Percentiles rank a stretch among this genome's conserved stretches.
These are phyloP conservation scores for Drosophila kikkawai DNA, from an alignment of 1,140 invertebrate genomes.

Conservation along the genomic window DNA sequence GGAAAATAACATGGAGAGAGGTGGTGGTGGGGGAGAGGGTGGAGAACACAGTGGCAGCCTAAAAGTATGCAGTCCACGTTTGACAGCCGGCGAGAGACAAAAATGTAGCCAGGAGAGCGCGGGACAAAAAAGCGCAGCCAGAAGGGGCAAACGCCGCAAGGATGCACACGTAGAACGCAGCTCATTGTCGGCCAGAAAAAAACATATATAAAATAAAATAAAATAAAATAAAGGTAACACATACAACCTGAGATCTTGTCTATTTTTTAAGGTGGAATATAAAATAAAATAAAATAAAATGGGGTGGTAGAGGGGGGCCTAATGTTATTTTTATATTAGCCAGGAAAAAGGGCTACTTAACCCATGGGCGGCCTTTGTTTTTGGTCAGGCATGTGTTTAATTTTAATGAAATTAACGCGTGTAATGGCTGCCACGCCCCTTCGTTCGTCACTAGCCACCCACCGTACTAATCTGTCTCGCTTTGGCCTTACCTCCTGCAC, in stretches of 20 bases:
- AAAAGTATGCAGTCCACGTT: conserved; percentile 76
- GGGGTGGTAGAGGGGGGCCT: conserved; percentile 54
- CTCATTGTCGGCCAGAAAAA: conserved; percentile 66
- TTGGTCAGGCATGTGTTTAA: conserved; percentile 81
- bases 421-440: conserved; percentile 68
- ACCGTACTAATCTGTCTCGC: conserved; percentile 58
- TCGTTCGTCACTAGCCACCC: background rate
- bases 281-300: conserved; percentile 11
- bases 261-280: conserved; percentile 18
- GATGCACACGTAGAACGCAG: conserved; percentile 75
- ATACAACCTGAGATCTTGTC: background rate
- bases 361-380: conserved; percentile 63
- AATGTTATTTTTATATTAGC: conserved; percentile 83
- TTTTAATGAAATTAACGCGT: conserved; percentile 84
- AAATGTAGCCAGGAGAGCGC: conserved; percentile 1
- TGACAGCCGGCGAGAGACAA: conserved; percentile 57
- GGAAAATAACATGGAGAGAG: background rate
- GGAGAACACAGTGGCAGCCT: conserved; percentile 36
- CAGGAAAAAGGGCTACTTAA: conserved; percentile 45
- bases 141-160: conserved; percentile 35
- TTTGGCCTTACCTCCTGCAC: background rate
- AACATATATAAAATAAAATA: background rate
- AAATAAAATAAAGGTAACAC: background rate
- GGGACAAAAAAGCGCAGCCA: conserved; percentile 66
- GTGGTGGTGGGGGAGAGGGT: background rate